These are phyloP conservation scores for Lasioglossum calceatum DNA, from an alignment of 2,888 invertebrate genomes.

Conservation along the genomic window DNA sequence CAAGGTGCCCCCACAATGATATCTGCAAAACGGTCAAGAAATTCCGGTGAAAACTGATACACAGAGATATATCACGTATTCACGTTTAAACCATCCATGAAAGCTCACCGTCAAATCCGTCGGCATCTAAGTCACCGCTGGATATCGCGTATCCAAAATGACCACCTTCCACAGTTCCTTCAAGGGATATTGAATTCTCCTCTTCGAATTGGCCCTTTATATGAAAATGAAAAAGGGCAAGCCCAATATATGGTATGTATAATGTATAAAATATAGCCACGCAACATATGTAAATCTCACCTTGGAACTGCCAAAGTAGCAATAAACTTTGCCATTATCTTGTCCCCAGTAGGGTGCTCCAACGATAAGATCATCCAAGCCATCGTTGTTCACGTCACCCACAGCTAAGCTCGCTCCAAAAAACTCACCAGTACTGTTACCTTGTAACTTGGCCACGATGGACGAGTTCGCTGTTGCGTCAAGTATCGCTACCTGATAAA, in stretches of 20 bases:
- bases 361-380: slow-evolving; percentile 77
- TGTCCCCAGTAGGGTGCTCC: slow-evolving; percentile 80
- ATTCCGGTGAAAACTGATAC: neutral
- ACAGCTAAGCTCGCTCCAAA: slow-evolving; percentile 78
- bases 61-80: neutral
- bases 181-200: slow-evolving; percentile 40
- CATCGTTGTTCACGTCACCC: slow-evolving; percentile 79
- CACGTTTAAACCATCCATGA: neutral
- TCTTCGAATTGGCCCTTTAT: slow-evolving; percentile 55
- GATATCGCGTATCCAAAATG: slow-evolving; percentile 87
- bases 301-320: slow-evolving; percentile 67
- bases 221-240: neutral
- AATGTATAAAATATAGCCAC: neutral
- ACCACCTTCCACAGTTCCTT: slow-evolving; percentile 83
- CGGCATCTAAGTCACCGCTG: slow-evolving; percentile 87
- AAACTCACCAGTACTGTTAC: slow-evolving; percentile 75
- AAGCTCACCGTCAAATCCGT: slow-evolving; percentile 86
- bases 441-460: slow-evolving; percentile 60
- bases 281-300: slow-evolving; percentile 30
- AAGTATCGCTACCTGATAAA: slow-evolving; percentile 70
- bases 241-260: too few relatives aligned
- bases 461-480: slow-evolving; percentile 44
- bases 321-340: slow-evolving; percentile 76
- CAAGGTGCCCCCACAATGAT: slow-evolving; percentile 80
- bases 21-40: slow-evolving; percentile 64